Evolutionary conservation across 2,113 vertebrate species (phyloP), one percentile per base, ranked within the genome.

Genomic region (Upupa epops): DNA sequence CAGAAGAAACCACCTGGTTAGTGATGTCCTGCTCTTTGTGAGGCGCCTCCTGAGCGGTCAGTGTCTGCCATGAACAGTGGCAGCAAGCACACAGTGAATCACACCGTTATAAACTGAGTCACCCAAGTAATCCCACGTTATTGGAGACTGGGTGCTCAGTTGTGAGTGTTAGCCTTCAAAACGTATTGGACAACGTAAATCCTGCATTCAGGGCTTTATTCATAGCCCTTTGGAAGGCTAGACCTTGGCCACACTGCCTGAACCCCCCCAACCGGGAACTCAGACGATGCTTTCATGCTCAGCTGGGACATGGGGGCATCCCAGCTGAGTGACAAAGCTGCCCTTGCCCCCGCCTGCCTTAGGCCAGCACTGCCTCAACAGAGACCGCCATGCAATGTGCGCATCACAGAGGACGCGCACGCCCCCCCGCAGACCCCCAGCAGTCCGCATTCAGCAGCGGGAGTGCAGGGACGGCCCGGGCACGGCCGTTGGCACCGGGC

Each of bases 341-440:
- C 37, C 36, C 1, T 5, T 69, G 21, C 11, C 20, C 14, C 19
- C 11, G 54, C 8, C 8, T 10, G 8, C 5, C 7, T 46, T 17
- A 2, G 13, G 6, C 24, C 51, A 54, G 32, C 28, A 7, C 25
- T 45, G 17, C 14, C 46, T 36, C n/a, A 20, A 4, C 17, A 79
- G 77, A 64, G 70, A 24, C n/a, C 9, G 6, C 15, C 20, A 34
- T 2, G 34, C 24, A 24, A 54, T 42, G 5, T 14, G 46, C 24
- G 49, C 32, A 21, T 5, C 42, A 48, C 29, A 73, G 56, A n/a
- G 9, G 10, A 17, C 32, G 55, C 24, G 12, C 22, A 4, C 2
- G 8, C 4, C 3, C 6, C 5, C 7, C 7, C 1, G 2, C 13
- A 61, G 52, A 58, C 16, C 19, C 54, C 46, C 60, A 32, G 1